These are phyloP conservation scores for Acanthiza pusilla DNA, from an alignment of 2,797 vertebrate genomes.

Conservation along the genomic window DNA sequence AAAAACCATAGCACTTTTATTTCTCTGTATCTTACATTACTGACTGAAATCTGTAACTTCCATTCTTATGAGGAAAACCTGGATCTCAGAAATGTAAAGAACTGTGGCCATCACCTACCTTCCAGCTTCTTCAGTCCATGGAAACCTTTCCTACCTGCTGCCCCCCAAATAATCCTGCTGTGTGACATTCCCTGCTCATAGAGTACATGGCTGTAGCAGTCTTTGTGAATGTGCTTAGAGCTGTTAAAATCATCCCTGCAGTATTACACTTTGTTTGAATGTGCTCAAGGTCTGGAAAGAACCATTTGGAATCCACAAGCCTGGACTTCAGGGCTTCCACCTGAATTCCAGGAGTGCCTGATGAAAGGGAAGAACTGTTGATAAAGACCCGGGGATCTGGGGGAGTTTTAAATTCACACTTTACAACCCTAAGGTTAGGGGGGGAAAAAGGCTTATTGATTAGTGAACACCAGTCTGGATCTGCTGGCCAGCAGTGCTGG, in stretches of 20 bases:
- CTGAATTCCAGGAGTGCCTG: background rate
- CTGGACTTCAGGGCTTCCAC: background rate
- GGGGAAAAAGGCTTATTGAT: rapidly evolving
- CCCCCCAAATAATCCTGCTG: background rate
- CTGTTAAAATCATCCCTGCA: background rate
- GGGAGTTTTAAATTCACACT: background rate
- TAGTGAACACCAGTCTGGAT: background rate
- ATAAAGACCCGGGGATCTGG: background rate
- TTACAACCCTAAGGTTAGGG: background rate
- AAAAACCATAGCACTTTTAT: background rate
- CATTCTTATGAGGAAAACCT: background rate
- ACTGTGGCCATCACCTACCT: background rate
- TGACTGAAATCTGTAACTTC: background rate
- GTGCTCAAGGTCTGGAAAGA: background rate
- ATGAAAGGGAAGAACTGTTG: background rate
- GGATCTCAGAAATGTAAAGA: background rate
- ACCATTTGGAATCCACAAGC: background rate
- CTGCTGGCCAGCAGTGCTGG: background rate
- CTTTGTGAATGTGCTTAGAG: background rate
- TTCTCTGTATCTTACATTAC: background rate
- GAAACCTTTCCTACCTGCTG: background rate
- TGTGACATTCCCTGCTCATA: background rate
- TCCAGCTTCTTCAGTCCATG: background rate
- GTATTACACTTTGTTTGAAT: background rate
- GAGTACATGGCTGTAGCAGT: background rate